Evolutionary conservation across 2,797 vertebrate genomes (phyloP), one percentile per base, ranked within the genome.

Genomic region (Tenualosa ilisha): DNA sequence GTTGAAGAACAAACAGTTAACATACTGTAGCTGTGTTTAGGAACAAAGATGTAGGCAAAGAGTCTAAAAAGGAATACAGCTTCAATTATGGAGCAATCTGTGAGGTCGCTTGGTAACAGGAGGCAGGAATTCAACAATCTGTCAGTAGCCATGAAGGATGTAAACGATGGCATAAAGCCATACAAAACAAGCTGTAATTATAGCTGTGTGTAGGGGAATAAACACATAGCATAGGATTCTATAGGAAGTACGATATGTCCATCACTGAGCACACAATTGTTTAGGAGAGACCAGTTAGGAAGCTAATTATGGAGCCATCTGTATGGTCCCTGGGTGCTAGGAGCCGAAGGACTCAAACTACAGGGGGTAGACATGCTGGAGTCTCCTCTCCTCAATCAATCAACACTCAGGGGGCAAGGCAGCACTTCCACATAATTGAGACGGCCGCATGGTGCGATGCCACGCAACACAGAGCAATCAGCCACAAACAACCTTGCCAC

Each of bases 371-470:
- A 72, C 68, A 40, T 31, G 9, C 9, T 68, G 26, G 15, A 75
- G 68, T 75, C 31, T 75, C 37, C 68, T 37, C 72, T 79, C 40
- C 72, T 37, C 72, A 79, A 22, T 75, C 68, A 75, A 79, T 79
- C 72, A 79, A 46, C 72, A 79, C 72, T 43, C 72, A 15, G 37
- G 37, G 72, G 72, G 40, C 72, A 40, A 17, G 20, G 17, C 15
- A 13, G 72, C 72, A 79, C 72, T 79, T 46, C 37, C 72, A 40
- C 72, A 79, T 22, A 79, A 79, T 79, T 79, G 72, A 46, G 40
- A 79, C 13, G 4, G 37, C 15, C 17, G 6, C 86, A 56, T 49
- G 63, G 68, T 11, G 24, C 31, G 37, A 37, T 4, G 24, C 65
- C 0, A 4, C 31, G 12, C 26, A 15, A 31, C 15, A 3, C 24